phyloP scores from a whole-genome alignment of 2,797 vertebrate genomes.

The Enteromius radiatus region DNA sequence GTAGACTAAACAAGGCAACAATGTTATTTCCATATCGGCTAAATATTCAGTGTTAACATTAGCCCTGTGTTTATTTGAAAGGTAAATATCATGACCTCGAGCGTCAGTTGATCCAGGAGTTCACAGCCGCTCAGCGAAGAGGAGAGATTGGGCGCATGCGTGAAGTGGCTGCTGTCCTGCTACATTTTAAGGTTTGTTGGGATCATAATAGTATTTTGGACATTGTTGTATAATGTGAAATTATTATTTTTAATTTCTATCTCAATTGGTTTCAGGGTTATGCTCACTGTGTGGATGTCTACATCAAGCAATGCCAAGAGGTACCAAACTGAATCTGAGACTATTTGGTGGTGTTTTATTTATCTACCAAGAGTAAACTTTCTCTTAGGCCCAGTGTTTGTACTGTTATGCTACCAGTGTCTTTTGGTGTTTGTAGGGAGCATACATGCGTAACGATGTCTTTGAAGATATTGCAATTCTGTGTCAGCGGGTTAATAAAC shows the following conservation, averaged over 20 bases:
- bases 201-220: not conserved
- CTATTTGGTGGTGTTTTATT: not conserved
- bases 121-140: conserved; percentile 92
- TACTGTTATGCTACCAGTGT: not conserved
- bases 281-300: conserved; percentile 98
- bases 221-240: not conserved
- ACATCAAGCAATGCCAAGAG: conserved; percentile 99
- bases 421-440: conserved; percentile 77
- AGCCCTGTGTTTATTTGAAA: conserved; percentile 38
- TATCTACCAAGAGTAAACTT: not conserved
- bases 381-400: not conserved
- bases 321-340: conserved; percentile 72
- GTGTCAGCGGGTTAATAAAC: conserved; percentile 94
- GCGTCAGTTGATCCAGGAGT: conserved; percentile 97
- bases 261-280: conserved; percentile 83
- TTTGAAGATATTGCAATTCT: conserved; percentile 95
- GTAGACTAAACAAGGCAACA: conserved; percentile 10
- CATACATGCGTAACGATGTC: conserved; percentile 90
- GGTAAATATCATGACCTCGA: conserved; percentile 99
- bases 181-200: conserved; percentile 95
- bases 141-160: conserved; percentile 97
- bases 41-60: conserved; percentile 9
- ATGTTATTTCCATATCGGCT: not conserved
- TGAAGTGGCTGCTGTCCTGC: conserved; percentile 95
- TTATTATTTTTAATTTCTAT: conserved; percentile 16